Percentiles rank a stretch among this genome's conserved stretches.
These are phyloP conservation scores for Cephus spinipes DNA, from an alignment of 2,888 invertebrate species.

Conservation along the genomic window DNA sequence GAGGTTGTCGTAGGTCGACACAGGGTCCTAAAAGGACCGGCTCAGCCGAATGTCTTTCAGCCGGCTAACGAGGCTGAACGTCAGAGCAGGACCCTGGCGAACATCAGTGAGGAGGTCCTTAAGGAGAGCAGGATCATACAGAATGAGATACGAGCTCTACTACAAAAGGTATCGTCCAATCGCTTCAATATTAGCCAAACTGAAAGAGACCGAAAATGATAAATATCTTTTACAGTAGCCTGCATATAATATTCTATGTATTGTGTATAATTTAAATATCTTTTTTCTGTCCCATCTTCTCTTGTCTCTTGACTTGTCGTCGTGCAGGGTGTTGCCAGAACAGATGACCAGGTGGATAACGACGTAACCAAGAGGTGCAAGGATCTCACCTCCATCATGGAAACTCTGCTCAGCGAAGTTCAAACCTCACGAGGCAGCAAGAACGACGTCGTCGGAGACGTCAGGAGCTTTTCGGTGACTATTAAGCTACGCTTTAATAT, in stretches of 20 bases:
- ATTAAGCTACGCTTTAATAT: conserved; percentile 59
- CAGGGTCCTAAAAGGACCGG: conserved; percentile 80
- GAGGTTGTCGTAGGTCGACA: conserved; percentile 92
- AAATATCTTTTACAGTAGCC: neutral
- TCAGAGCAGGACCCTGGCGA: conserved; percentile 51
- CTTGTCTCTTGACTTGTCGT: neutral
- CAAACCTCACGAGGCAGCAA: conserved; percentile 72
- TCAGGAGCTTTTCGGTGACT: conserved; percentile 75
- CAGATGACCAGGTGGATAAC: conserved; percentile 73
- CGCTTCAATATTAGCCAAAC: conserved; percentile 1
- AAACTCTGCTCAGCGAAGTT: conserved; percentile 78
- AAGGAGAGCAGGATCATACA: conserved; percentile 73
- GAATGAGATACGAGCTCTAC: conserved; percentile 75
- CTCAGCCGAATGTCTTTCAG: conserved; percentile 81
- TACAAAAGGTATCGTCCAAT: conserved; percentile 73
- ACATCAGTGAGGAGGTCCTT: conserved; percentile 73
- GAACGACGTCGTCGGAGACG: conserved; percentile 73
- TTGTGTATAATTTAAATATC: conserved; percentile 8
- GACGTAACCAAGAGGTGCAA: conserved; percentile 78
- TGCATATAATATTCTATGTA: neutral
- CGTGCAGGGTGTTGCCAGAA: conserved; percentile 66
- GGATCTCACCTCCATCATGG: conserved; percentile 81
- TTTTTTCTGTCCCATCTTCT: conserved; percentile 14
- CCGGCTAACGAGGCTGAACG: conserved; percentile 59
- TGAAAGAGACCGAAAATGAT: conserved; percentile 11